phyloP scores from a whole-genome alignment of 2,888 invertebrate species.

The Amorpha juglandis region DNA sequence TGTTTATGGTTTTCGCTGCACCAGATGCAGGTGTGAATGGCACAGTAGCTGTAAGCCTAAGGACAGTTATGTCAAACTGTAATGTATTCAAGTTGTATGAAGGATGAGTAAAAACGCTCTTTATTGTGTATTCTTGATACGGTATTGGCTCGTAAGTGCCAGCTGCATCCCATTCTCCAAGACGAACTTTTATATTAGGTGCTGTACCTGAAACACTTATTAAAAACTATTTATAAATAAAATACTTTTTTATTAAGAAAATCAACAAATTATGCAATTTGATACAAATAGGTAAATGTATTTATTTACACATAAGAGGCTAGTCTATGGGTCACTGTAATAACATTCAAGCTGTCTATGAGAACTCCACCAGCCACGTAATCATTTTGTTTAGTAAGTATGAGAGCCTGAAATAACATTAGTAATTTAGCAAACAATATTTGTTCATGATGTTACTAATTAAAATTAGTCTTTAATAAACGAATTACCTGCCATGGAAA shows the following conservation, averaged over 20 bases:
- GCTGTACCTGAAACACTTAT: constrained; percentile 73
- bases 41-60: constrained; percentile 86
- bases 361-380: constrained; percentile 90
- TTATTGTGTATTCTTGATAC: constrained; percentile 85
- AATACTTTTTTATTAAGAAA: not conserved
- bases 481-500: constrained; percentile 89
- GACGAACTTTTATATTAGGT: constrained; percentile 86
- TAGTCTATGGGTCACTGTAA: constrained; percentile 90
- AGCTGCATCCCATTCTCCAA: constrained; percentile 91
- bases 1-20: constrained; percentile 83
- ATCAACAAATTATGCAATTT: not conserved
- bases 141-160: constrained; percentile 86
- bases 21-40: constrained; percentile 75
- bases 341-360: constrained; percentile 86
- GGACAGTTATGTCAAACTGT: constrained; percentile 91
- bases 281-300: not conserved
- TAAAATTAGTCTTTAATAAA: not conserved
- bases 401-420: constrained; percentile 68
- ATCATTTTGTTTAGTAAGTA: constrained; percentile 84
- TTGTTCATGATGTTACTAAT: not conserved
- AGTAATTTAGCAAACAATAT: not conserved
- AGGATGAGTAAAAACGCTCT: constrained; percentile 85
- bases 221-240: not conserved
- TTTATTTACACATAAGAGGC: constrained; percentile 82
- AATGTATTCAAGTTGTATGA: constrained; percentile 89